phyloP scores from a whole-genome alignment of 2,113 vertebrate species.

The Peromyscus californicus region DNA sequence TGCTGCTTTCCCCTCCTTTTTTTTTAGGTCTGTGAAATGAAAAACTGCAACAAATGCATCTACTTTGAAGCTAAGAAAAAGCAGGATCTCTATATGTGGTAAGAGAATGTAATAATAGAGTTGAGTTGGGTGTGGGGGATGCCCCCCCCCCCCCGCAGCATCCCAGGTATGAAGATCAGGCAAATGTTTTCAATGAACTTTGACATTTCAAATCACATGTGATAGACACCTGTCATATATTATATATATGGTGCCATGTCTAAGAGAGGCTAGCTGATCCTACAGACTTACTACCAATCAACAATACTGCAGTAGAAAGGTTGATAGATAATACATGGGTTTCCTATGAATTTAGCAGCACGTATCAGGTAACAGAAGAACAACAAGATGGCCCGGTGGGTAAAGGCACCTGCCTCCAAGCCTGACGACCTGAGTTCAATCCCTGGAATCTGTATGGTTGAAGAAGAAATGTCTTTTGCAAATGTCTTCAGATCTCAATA shows the following conservation, averaged over 20 bases:
- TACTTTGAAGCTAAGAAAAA: conserved; percentile 99
- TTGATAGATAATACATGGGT: neutral
- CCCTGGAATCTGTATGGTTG: neutral
- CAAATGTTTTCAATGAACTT: neutral
- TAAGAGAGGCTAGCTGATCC: neutral
- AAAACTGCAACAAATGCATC: conserved; percentile 99
- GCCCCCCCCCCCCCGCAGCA: neutral
- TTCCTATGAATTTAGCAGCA: neutral
- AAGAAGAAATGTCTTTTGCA: neutral
- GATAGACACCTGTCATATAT: neutral
- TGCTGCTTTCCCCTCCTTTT: neutral
- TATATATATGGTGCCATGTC: neutral
- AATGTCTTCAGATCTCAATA: neutral
- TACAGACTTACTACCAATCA: neutral
- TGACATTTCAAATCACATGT: neutral
- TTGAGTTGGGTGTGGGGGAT: neutral
- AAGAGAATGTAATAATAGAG: conserved; percentile 75
- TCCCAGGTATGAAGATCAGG: neutral
- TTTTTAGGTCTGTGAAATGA: conserved; percentile 97
- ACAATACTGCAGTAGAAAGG: neutral
- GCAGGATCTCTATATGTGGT: conserved; percentile 99
- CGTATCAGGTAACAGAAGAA: neutral
- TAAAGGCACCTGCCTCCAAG: no score
- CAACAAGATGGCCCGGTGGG: neutral
- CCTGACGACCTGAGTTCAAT: neutral